Evolutionary conservation across 2,797 vertebrate species (phyloP).

Genomic region (Hozukius guyotensis): DNA sequence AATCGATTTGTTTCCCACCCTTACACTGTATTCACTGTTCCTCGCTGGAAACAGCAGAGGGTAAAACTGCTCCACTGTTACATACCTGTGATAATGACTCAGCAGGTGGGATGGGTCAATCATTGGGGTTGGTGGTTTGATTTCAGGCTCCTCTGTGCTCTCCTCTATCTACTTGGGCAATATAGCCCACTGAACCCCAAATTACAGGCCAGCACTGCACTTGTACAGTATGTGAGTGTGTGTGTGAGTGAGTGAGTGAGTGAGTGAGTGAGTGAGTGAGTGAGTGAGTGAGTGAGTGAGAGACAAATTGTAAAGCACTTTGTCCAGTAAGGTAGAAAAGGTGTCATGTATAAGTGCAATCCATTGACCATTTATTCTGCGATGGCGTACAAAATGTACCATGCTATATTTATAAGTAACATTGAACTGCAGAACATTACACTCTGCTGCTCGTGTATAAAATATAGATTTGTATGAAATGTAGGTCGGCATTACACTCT

Average conservation of each 20-base stretch:
- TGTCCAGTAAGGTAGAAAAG: neutral
- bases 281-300: neutral
- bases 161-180: neutral
- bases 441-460: neutral
- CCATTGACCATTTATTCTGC: neutral
- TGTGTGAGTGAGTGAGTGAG: neutral
- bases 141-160: neutral
- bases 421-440: neutral
- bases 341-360: neutral
- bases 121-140: neutral
- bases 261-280: neutral
- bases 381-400: neutral
- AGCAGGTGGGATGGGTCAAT: neutral
- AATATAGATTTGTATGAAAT: neutral
- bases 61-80: neutral
- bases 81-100: constrained; percentile 1
- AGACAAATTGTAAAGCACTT: neutral
- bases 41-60: neutral
- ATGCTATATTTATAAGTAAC: neutral
- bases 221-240: neutral
- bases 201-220: neutral
- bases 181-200: neutral
- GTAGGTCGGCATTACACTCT: neutral
- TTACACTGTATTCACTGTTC: neutral
- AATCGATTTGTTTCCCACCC: no score